Percentiles rank a stretch among this genome's conserved stretches.
phyloP scores from a whole-genome alignment of 2,113 vertebrate species.

The Raja brachyura region DNA sequence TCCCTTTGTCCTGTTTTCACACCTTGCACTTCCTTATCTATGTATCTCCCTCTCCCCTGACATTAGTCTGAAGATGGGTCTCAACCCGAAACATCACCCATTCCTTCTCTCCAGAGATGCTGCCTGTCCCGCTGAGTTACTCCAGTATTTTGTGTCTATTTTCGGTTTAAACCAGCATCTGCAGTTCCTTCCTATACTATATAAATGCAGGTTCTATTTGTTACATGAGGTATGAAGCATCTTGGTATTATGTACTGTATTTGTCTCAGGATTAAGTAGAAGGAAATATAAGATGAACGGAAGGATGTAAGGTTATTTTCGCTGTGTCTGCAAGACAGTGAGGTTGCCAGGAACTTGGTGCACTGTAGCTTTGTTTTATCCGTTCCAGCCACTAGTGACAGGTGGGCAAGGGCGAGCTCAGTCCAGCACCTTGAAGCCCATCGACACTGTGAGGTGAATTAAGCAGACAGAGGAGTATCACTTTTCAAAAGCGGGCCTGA shows the following conservation, averaged over 20 bases:
- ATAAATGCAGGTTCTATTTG: not conserved
- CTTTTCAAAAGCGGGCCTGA: conserved; percentile 44
- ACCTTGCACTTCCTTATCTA: too few species aligned
- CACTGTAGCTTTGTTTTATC: conserved; percentile 40
- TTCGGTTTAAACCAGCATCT: too few species aligned
- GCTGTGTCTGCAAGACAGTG: conserved; percentile 25
- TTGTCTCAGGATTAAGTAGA: conserved; percentile 46
- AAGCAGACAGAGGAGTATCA: conserved; percentile 47
- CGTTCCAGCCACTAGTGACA: not conserved
- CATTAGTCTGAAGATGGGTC: too few species aligned
- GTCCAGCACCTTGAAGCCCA: conserved; percentile 45
- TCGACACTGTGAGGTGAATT: conserved; percentile 45
- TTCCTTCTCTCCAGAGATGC: too few species aligned
- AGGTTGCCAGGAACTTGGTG: conserved; percentile 40
- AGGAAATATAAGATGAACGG: conserved; percentile 26
- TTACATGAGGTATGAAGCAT: not conserved
- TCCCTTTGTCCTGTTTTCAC: too few species aligned
- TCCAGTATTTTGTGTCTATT: too few species aligned
- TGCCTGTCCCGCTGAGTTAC: too few species aligned
- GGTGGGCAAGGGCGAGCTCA: not conserved
- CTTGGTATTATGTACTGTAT: conserved; percentile 40
- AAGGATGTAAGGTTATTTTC: conserved; percentile 4
- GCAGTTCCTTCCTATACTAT: not conserved
- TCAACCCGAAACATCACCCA: too few species aligned
- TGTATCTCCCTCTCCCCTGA: too few species aligned